Conservation (phyloP, 2,797 vertebrate species). For the Sorex maritimensis region DNA sequence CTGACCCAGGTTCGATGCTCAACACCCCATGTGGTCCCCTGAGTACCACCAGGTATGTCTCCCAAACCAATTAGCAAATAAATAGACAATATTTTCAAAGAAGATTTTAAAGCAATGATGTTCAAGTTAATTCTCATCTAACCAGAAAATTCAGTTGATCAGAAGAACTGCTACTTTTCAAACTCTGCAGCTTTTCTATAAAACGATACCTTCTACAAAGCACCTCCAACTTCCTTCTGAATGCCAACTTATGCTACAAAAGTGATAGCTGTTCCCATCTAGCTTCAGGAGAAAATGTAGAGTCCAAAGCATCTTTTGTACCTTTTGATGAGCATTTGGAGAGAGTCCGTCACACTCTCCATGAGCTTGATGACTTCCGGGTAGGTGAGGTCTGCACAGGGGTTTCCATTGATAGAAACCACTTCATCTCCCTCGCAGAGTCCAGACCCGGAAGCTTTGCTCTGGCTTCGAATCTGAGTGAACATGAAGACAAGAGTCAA, state of each 20-base stretch:
- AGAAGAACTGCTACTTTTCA: not conserved
- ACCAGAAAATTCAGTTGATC: not conserved
- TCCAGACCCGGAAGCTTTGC: slow-evolving; percentile 94
- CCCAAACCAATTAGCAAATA: too few relatives aligned
- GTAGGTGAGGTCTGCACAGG: slow-evolving; percentile 94
- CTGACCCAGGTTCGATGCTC: not conserved
- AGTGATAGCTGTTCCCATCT: fast-evolving
- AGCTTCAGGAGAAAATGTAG: not conserved
- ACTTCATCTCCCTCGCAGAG: slow-evolving; percentile 96
- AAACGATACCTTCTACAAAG: not conserved
- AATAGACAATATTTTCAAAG: not conserved
- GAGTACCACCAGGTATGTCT: too few relatives aligned
- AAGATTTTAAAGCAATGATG: slow-evolving; percentile 26
- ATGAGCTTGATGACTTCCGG: slow-evolving; percentile 94
- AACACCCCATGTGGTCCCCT: not conserved
- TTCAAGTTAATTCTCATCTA: slow-evolving; percentile 49
- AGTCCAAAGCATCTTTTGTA: slow-evolving; percentile 84
- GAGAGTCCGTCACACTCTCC: slow-evolving; percentile 92
- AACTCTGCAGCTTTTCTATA: not conserved
- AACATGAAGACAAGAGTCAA: slow-evolving; percentile 68
- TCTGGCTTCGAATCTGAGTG: slow-evolving; percentile 93
- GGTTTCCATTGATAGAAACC: slow-evolving; percentile 96
- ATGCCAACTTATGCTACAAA: not conserved
- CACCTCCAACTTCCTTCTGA: not conserved
- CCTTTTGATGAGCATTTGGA: slow-evolving; percentile 97